A percentile compares a stretch with the other conserved stretches of the same genome.
Evolutionary conservation across 2,888 invertebrate species (phyloP).

Genomic region (Limnephilus rhombicus): DNA sequence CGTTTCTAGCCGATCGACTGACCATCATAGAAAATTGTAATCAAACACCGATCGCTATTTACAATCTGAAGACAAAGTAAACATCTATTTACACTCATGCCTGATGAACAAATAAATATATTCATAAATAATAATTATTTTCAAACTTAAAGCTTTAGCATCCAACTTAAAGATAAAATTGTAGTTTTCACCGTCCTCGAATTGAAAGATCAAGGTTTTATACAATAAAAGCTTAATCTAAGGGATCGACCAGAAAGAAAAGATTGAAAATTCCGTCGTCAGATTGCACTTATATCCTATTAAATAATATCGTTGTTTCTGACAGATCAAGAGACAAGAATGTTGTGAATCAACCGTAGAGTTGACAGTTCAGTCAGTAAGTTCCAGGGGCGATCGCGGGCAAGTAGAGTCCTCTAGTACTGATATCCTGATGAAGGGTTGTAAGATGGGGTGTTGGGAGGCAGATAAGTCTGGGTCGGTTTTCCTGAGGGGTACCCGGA

Average conservation of each 20-base stretch:
- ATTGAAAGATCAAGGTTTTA: constrained; percentile 9
- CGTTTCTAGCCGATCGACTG: constrained; percentile 37
- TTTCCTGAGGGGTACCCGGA: constrained; percentile 58
- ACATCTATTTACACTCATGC: neutral
- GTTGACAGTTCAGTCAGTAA: constrained; percentile 56
- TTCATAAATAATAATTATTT: constrained; percentile 3
- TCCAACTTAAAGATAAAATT: neutral
- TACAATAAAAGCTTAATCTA: constrained; percentile 25
- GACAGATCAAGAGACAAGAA: constrained; percentile 17
- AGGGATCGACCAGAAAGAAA: constrained; percentile 40
- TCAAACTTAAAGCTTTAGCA: neutral
- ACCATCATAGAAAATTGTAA: neutral
- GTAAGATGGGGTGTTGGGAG: constrained; percentile 63
- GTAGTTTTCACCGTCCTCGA: neutral
- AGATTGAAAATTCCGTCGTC: constrained; percentile 54
- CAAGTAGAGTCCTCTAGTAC: constrained; percentile 57
- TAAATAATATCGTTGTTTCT: constrained; percentile 29
- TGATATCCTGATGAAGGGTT: constrained; percentile 65
- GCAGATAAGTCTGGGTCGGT: constrained; percentile 66
- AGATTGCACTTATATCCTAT: constrained; percentile 38
- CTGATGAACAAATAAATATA: neutral
- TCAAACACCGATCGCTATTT: neutral
- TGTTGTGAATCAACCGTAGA: constrained; percentile 38
- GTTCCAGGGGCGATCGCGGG: constrained; percentile 48
- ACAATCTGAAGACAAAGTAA: neutral